Evolutionary conservation across 92 coral and sea anemone genomes (phyloP).

Genomic region (Epizoanthus scotinus): DNA sequence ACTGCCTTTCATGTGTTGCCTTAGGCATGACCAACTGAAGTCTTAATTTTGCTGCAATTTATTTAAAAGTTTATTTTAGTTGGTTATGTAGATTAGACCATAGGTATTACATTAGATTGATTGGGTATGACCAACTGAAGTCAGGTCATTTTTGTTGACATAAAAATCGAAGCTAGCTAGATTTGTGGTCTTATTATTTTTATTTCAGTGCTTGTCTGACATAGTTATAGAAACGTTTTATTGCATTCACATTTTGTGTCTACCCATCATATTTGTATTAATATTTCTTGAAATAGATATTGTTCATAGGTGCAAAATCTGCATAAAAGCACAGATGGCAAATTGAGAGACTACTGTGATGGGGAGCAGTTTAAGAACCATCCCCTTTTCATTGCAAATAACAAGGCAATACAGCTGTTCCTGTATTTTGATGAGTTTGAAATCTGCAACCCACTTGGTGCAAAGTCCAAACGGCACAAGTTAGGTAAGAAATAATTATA

Average conservation of each 20-base stretch:
- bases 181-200: too few relatives aligned
- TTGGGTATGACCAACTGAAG: not conserved
- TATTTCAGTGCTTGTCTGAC: too few relatives aligned
- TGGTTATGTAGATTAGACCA: too few relatives aligned
- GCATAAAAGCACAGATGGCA: constrained; percentile 56
- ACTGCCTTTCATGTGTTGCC: not conserved
- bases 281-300: too few relatives aligned
- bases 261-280: too few relatives aligned
- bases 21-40: not conserved
- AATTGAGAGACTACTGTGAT: constrained; percentile 67
- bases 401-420: constrained; percentile 54
- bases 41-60: too few relatives aligned
- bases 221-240: too few relatives aligned
- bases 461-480: constrained; percentile 54
- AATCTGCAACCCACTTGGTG: constrained; percentile 61
- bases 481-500: constrained; percentile 47
- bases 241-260: too few relatives aligned
- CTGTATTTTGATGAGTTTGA: constrained; percentile 70
- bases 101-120: too few relatives aligned
- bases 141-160: too few relatives aligned
- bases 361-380: constrained; percentile 47
- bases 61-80: too few relatives aligned
- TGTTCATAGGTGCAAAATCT: constrained; percentile 49
- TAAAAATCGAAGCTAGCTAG: too few relatives aligned
- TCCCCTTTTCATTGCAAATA: constrained; percentile 51